Evolutionary conservation across 2,113 vertebrate species (phyloP).

Genomic region (Meles meles): DNA sequence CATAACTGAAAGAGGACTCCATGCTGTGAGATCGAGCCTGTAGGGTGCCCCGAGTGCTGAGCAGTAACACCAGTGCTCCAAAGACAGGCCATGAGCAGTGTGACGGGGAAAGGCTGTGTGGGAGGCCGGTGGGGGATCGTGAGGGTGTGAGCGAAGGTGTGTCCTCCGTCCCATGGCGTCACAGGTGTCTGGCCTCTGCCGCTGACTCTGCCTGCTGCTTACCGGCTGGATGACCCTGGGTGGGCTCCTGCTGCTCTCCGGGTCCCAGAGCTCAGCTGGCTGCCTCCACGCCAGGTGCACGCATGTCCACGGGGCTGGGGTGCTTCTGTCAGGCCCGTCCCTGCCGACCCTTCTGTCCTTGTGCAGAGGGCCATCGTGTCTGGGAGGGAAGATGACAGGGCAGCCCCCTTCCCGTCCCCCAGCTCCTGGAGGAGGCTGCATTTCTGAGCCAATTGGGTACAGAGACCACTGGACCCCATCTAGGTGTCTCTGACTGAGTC

Average conservation of each 20-base stretch:
- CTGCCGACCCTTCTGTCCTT: background rate
- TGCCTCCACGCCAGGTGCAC: background rate
- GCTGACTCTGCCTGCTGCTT: too few relatives aligned
- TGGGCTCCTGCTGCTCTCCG: background rate
- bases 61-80: too few relatives aligned
- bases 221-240: background rate
- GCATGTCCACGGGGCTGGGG: accelerated
- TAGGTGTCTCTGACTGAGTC: background rate
- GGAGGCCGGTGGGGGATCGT: accelerated
- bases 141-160: too few relatives aligned
- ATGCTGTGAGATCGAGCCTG: accelerated
- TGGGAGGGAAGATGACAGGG: background rate
- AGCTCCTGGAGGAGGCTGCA: background rate
- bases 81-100: accelerated
- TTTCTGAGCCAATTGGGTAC: background rate
- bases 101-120: background rate
- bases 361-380: background rate
- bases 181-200: background rate
- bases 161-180: accelerated
- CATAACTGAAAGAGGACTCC: background rate
- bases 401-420: background rate
- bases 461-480: accelerated
- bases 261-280: background rate
- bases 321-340: background rate
- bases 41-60: too few relatives aligned